These are phyloP conservation scores for Drosophila pseudotalamancana DNA, from an alignment of 2,888 invertebrate species.

Conservation along the genomic window DNA sequence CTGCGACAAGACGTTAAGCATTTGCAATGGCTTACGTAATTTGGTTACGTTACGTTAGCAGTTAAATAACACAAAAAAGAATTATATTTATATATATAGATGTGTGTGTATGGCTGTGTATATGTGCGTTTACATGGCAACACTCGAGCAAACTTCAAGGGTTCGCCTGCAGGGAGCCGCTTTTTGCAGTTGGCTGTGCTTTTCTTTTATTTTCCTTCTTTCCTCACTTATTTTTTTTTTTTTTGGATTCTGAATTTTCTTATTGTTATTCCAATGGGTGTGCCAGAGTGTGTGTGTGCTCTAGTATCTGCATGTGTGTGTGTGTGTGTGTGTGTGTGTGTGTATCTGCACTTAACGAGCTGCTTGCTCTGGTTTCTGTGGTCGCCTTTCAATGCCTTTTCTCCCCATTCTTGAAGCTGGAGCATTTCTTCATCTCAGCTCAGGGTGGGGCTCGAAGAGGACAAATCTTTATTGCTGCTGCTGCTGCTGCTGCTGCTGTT, in stretches of 20 bases:
- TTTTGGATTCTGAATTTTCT: conserved; percentile 49
- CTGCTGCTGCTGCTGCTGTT: no score
- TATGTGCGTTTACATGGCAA: conserved; percentile 58
- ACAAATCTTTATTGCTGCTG: background rate
- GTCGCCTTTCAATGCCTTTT: conserved; percentile 49
- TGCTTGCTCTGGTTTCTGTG: conserved; percentile 56
- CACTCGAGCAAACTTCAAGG: conserved; percentile 53
- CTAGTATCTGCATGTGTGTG: conserved; percentile 5
- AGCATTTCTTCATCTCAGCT: background rate
- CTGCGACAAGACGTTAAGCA: conserved; percentile 6
- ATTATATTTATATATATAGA: no score
- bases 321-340: conserved; percentile 16
- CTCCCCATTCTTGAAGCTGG: conserved; percentile 6
- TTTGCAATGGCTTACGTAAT: conserved; percentile 54
- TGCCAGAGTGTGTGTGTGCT: conserved; percentile 8
- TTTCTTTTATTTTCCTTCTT: no score
- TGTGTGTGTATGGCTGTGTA: no score
- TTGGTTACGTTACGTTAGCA: conserved; percentile 51
- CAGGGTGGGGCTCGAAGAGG: background rate
- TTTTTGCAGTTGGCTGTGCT: conserved; percentile 45
- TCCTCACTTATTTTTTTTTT: no score
- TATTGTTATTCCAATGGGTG: conserved; percentile 43
- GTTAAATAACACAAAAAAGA: conserved; percentile 43
- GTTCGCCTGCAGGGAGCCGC: conserved; percentile 15
- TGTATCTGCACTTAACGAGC: conserved; percentile 62